Evolutionary conservation across 2,888 invertebrate genomes (phyloP).

Genomic region (Clistopyga incitator): DNA sequence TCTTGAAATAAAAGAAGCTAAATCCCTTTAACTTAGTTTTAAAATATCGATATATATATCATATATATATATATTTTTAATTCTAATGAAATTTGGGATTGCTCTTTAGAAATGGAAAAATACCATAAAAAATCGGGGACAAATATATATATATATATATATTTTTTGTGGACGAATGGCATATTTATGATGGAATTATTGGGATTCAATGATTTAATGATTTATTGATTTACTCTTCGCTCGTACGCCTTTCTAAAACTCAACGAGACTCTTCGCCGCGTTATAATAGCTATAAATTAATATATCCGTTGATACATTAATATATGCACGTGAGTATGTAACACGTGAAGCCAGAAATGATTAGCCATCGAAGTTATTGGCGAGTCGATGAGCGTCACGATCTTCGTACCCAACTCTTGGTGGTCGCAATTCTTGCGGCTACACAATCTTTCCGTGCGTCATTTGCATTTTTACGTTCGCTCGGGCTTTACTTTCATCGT

Average conservation of each 20-base stretch:
- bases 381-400: slow-evolving; percentile 38
- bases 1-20: too few relatives aligned
- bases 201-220: slow-evolving; percentile 44
- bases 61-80: too few relatives aligned
- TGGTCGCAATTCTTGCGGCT: slow-evolving; percentile 24
- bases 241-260: slow-evolving; percentile 60
- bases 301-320: not conserved
- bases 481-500: slow-evolving; percentile 61
- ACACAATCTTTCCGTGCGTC: slow-evolving; percentile 41
- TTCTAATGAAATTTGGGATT: too few relatives aligned
- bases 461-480: slow-evolving; percentile 33
- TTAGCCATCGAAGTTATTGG: slow-evolving; percentile 47
- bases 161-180: too few relatives aligned
- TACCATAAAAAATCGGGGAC: too few relatives aligned
- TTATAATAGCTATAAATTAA: slow-evolving; percentile 14
- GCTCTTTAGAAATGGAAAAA: too few relatives aligned
- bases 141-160: not conserved
- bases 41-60: too few relatives aligned
- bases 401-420: slow-evolving; percentile 24
- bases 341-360: slow-evolving; percentile 32
- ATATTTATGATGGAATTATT: slow-evolving; percentile 3
- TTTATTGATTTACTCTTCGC: slow-evolving; percentile 50
- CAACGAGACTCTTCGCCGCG: slow-evolving; percentile 25
- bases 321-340: slow-evolving; percentile 1
- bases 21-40: too few relatives aligned